phyloP scores from a whole-genome alignment of 1,140 invertebrate genomes.

The Pemphigus obesinymphae region DNA sequence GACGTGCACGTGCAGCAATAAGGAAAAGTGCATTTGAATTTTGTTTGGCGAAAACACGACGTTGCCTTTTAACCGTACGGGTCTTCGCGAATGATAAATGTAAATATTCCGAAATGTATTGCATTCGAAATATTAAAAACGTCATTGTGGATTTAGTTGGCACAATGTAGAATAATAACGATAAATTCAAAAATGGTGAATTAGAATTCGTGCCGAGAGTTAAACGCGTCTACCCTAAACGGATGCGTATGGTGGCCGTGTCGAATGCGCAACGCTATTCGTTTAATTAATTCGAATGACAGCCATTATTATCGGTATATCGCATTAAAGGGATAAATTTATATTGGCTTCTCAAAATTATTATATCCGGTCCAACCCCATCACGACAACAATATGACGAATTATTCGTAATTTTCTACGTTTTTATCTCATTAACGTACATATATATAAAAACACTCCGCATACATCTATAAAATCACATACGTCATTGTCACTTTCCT shows the following conservation, averaged over 20 bases:
- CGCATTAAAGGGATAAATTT: not conserved
- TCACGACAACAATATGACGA: not conserved
- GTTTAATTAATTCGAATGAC: constrained; percentile 3
- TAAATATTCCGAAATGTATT: too few species aligned
- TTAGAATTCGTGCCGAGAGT: not conserved
- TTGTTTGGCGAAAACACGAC: too few species aligned
- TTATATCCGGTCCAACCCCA: constrained; percentile 2
- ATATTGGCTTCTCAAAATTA: not conserved
- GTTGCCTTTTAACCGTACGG: too few species aligned
- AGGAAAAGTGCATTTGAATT: too few species aligned
- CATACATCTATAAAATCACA: constrained; percentile 24
- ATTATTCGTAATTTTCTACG: not conserved
- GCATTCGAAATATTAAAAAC: too few species aligned
- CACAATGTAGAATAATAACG: not conserved
- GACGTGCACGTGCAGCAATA: too few species aligned
- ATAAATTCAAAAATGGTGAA: not conserved
- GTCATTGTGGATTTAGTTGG: too few species aligned
- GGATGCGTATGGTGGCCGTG: not conserved
- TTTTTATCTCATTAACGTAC: constrained; percentile 14
- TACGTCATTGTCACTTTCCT: constrained; percentile 37
- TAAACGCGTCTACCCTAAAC: not conserved
- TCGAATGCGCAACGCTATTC: not conserved
- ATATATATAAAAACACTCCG: not conserved
- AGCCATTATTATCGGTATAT: not conserved
- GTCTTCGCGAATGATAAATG: too few species aligned